A percentile compares a stretch with the other conserved stretches of the same genome.
Evolutionary conservation across 2,797 vertebrate species (phyloP).

Genomic region (Phylloscopus collybita): DNA sequence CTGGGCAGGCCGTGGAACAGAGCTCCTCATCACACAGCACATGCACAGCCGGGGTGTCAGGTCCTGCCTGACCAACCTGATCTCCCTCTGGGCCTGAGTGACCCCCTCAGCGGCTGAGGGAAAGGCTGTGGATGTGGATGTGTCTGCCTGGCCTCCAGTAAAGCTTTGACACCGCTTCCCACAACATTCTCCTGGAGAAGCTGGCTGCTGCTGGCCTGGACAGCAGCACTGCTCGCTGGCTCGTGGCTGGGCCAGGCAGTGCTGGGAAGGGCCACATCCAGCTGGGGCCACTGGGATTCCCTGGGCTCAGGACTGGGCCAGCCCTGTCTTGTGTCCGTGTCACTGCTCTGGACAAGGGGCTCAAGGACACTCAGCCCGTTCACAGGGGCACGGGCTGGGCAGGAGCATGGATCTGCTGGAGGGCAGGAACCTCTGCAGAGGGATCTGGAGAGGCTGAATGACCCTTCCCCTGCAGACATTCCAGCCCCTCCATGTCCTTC

Average conservation of each 20-base stretch:
- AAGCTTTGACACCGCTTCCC: neutral
- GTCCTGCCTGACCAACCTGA: neutral
- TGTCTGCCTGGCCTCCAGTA: neutral
- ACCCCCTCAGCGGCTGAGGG: neutral
- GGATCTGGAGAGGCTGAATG: neutral
- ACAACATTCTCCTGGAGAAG: neutral
- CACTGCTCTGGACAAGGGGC: neutral
- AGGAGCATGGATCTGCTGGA: neutral
- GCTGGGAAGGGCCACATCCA: neutral
- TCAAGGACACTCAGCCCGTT: neutral
- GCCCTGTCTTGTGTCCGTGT: no score
- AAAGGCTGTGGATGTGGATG: neutral
- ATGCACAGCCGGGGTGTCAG: neutral
- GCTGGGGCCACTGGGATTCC: neutral
- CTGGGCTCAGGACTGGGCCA: neutral
- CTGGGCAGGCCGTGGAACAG: neutral
- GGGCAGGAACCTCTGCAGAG: neutral
- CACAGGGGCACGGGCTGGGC: neutral
- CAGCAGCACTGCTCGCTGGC: rapidly evolving
- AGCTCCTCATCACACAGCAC: neutral
- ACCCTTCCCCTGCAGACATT: no score
- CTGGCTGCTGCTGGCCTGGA: neutral
- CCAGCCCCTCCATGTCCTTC: neutral
- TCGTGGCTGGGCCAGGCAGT: neutral
- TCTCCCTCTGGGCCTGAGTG: neutral